A percentile compares a stretch with the other conserved stretches of the same genome.
These are phyloP conservation scores for Armadillidium nasatum DNA, from an alignment of 1,140 invertebrate species.

Conservation along the genomic window DNA sequence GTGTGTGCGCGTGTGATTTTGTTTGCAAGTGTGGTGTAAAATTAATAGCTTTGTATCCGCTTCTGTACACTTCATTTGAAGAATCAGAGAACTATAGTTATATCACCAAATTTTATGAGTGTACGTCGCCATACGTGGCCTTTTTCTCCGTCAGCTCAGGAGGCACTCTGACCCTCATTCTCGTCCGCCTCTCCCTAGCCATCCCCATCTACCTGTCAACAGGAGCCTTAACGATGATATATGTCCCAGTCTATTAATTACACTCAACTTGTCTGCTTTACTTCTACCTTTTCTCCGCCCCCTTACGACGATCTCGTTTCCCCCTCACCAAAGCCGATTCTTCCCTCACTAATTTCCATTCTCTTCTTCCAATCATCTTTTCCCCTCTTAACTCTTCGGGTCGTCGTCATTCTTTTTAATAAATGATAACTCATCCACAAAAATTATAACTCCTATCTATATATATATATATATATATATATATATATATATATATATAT, in stretches of 20 bases:
- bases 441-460: no score
- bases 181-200: constrained; percentile 11
- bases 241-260: constrained; percentile 43
- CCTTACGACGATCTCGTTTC: constrained; percentile 33
- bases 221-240: constrained; percentile 41
- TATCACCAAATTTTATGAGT: no score
- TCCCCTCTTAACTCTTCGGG: neutral
- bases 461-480: neutral
- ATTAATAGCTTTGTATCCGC: no score
- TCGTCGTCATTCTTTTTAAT: no score
- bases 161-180: neutral
- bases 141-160: no score
- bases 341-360: constrained; percentile 10
- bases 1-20: no score
- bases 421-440: no score
- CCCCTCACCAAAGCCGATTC: constrained; percentile 18
- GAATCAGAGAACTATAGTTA: no score
- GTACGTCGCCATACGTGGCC: no score
- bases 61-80: no score
- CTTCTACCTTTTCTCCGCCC: constrained; percentile 35
- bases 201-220: constrained; percentile 37
- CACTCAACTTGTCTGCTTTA: constrained; percentile 37
- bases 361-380: constrained; percentile 1
- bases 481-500: neutral
- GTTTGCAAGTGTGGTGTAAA: no score